These are phyloP conservation scores for Pentalonia nigronervosa DNA, from an alignment of 1,140 invertebrate species.

Conservation along the genomic window DNA sequence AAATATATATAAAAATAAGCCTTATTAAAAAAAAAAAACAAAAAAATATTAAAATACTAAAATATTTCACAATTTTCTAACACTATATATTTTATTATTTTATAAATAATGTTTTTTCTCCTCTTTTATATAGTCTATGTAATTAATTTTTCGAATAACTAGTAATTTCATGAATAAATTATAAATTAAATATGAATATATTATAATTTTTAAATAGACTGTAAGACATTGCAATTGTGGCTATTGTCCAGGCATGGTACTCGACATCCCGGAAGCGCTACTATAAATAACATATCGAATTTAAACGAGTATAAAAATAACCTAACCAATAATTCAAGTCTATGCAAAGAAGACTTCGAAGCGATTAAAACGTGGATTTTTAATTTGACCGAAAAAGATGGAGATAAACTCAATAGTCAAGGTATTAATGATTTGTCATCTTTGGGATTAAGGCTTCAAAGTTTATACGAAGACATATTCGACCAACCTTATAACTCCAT, in stretches of 20 bases:
- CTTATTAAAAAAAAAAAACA: too few species aligned
- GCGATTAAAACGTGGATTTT: background rate
- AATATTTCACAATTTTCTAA: too few species aligned
- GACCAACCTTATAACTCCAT: background rate
- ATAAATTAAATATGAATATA: too few species aligned
- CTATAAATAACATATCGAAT: background rate
- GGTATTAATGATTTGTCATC: background rate
- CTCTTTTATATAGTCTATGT: background rate
- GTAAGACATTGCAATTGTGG: constrained; percentile 19
- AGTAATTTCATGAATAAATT: too few species aligned
- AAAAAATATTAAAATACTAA: too few species aligned
- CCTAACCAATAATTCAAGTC: background rate
- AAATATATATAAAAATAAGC: too few species aligned
- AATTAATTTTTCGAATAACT: background rate
- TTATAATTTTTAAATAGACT: background rate
- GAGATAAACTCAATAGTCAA: background rate
- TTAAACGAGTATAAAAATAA: background rate
- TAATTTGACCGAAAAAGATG: constrained; percentile 20
- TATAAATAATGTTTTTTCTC: too few species aligned
- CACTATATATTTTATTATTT: too few species aligned
- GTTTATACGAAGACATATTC: background rate
- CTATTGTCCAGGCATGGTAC: constrained; percentile 7
- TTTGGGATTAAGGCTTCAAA: background rate
- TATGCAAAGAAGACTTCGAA: background rate
- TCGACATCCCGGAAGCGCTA: background rate